phyloP scores from a whole-genome alignment of 2,888 invertebrate species.

The Chydorus sphaericus region DNA sequence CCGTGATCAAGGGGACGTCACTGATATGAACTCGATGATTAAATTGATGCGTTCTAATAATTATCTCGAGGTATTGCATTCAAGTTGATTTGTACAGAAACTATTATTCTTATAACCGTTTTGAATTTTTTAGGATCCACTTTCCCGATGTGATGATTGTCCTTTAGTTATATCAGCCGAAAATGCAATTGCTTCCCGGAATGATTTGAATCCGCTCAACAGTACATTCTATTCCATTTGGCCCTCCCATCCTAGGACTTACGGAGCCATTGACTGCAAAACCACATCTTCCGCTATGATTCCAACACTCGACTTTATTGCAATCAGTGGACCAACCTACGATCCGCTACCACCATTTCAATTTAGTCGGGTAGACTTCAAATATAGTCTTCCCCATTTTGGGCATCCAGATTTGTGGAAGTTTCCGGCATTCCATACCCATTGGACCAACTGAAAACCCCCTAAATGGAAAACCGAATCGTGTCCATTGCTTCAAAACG shows the following conservation, averaged over 20 bases:
- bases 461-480: too few species aligned
- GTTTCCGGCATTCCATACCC: slow-evolving; percentile 46
- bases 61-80: too few species aligned
- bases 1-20: slow-evolving; percentile 41
- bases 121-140: slow-evolving; percentile 48
- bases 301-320: slow-evolving; percentile 36
- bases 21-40: slow-evolving; percentile 42
- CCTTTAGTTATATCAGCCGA: slow-evolving; percentile 54
- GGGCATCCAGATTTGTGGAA: slow-evolving; percentile 61
- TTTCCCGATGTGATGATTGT: slow-evolving; percentile 39
- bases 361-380: slow-evolving; percentile 57
- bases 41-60: slow-evolving; percentile 49
- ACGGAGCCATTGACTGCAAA: slow-evolving; percentile 56
- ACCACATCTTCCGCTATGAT: slow-evolving; percentile 34
- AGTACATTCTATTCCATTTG: slow-evolving; percentile 52
- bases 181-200: slow-evolving; percentile 52
- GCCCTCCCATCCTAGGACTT: slow-evolving; percentile 48
- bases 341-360: slow-evolving; percentile 51
- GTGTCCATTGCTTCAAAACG: too few species aligned
- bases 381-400: slow-evolving; percentile 43
- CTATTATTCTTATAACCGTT: too few species aligned
- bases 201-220: slow-evolving; percentile 51
- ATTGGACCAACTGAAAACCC: background rate
- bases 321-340: slow-evolving; percentile 42
- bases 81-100: too few species aligned